Conservation (phyloP, 1,140 invertebrate species). For the Oryctes rhinoceros region DNA sequence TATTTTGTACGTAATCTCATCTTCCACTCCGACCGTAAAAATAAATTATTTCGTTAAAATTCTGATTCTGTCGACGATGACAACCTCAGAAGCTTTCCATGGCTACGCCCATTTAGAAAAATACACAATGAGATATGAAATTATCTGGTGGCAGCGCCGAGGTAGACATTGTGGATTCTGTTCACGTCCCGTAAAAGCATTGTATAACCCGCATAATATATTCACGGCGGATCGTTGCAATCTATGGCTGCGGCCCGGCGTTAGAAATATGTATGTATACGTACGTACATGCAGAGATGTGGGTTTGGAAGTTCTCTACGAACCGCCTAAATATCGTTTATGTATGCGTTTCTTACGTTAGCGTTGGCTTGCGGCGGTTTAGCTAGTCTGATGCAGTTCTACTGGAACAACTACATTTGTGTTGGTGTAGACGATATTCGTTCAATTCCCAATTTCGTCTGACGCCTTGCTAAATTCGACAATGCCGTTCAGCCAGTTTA, state of each 20-base stretch:
- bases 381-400: background rate
- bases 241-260: background rate
- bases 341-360: background rate
- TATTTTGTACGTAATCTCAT: constrained; percentile 4
- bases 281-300: background rate
- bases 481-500: too few species aligned
- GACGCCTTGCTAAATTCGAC: too few species aligned
- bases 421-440: too few species aligned
- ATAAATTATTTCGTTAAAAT: constrained; percentile 23
- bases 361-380: background rate
- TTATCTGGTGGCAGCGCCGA: background rate
- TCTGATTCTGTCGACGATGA: constrained; percentile 13
- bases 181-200: background rate
- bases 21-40: background rate
- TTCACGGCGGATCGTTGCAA: background rate
- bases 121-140: constrained; percentile 19
- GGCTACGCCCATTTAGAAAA: background rate
- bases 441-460: too few species aligned
- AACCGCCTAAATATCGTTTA: constrained; percentile 9
- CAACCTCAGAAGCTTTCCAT: background rate
- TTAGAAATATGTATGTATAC: background rate
- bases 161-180: background rate
- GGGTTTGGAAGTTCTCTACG: background rate
- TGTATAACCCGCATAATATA: constrained; percentile 19
- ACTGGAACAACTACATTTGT: background rate